phyloP scores from a whole-genome alignment of 1,140 invertebrate species.

The Drosophila nebulosa region DNA sequence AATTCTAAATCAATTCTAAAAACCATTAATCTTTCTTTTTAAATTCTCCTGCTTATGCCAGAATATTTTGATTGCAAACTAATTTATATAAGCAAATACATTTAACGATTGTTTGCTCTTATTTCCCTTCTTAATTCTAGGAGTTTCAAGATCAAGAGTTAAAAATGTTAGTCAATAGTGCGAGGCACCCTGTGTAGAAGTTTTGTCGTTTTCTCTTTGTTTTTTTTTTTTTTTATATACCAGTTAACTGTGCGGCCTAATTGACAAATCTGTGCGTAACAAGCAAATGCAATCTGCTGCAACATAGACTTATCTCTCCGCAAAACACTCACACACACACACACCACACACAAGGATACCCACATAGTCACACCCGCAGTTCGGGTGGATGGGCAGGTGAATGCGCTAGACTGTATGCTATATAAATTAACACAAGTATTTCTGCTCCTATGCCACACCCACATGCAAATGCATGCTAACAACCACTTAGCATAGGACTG shows the following conservation, averaged over 20 bases:
- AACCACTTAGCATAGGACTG: conserved; percentile 57
- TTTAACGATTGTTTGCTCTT: too few relatives aligned
- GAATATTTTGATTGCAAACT: too few relatives aligned
- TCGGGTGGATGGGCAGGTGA: not conserved
- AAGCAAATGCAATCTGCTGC: conserved; percentile 60
- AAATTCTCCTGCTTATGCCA: too few relatives aligned
- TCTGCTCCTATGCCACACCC: conserved; percentile 45
- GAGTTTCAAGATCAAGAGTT: too few relatives aligned
- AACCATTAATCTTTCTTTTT: too few relatives aligned
- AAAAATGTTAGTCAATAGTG: too few relatives aligned
- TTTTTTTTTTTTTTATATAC: conserved; percentile 36
- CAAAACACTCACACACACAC: conserved; percentile 9
- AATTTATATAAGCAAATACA: too few relatives aligned
- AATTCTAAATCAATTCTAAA: too few relatives aligned
- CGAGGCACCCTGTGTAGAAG: not conserved
- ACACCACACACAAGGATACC: not conserved
- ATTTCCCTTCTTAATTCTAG: too few relatives aligned
- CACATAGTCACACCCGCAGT: not conserved
- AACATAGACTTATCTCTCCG: conserved; percentile 5
- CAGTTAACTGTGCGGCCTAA: conserved; percentile 62
- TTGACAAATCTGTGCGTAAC: conserved; percentile 70
- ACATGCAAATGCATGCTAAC: conserved; percentile 61
- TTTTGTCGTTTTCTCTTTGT: not conserved
- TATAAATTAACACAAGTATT: conserved; percentile 76
- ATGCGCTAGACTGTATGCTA: conserved; percentile 46